Base-by-base conservation (phyloP, 2,888 invertebrate species). In the Callyntrura sp. region DNA sequence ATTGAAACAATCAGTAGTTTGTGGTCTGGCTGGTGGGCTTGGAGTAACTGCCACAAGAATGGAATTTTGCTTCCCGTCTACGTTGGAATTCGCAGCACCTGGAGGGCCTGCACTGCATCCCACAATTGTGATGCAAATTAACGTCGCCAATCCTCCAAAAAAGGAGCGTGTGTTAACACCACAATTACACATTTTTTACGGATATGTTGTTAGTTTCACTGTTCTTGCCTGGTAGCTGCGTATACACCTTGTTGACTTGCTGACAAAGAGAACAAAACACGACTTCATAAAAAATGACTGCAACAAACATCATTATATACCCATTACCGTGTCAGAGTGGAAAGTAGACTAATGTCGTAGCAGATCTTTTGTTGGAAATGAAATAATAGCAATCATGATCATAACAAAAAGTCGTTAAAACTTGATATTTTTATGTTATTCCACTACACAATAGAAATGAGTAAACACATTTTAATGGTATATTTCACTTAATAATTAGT, bases 1-100 rank as follows among this genome's bases (percentile, higher is more conserved):
- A 3, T 14, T 62, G 20, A 35, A 68, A 20, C 91, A 91, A 57
- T 85, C 70, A 1, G 87, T 85, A 25, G 84, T 14, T 43, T 23
- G 55, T 6, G 90, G 87, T n/a, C 82, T 60, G 11, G 45, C 20
- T 23, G 65, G 79, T n/a, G n/a, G 1, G 9, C 43, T 23, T 20
- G 45, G 9, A 3, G 48, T 65, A n/a, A 17, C n/a, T 17, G 73
- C 76, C 1, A 35, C 23, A 9, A 45, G n/a, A 14, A 43, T 83
- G 3, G 70, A 43, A 11, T n/a, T 43, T 45, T 43, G n/a, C 17
- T 43, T 28, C 14, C 14, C 70, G 1, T 45, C 35, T 8, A 25
- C 76, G 48, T 48, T 51, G 12, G 51, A 12, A 48, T 8, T 35
- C 9, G 70, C 28, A 6, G 28, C 20, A n/a, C 48, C n/a, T n/a